These are phyloP conservation scores for Battus philenor DNA, from an alignment of 1,140 invertebrate species.

Conservation along the genomic window DNA sequence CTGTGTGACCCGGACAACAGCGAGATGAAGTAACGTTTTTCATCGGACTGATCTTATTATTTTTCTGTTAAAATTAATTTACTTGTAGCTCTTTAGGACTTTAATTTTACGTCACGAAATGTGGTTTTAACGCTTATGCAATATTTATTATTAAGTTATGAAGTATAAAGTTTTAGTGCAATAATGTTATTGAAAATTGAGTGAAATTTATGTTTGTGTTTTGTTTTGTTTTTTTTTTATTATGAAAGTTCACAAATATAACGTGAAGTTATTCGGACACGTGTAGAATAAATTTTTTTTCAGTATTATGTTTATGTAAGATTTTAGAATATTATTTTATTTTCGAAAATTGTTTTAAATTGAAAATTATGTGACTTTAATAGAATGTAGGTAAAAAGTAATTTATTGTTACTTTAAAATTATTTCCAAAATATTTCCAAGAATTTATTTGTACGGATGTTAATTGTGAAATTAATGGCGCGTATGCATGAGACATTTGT, in stretches of 20 bases:
- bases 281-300: constrained; percentile 52
- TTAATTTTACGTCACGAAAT: constrained; percentile 60
- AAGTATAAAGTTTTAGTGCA: constrained; percentile 65
- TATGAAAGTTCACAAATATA: constrained; percentile 36
- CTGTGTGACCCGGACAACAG: too few species aligned
- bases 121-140: constrained; percentile 68
- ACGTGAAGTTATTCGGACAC: constrained; percentile 42
- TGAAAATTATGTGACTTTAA: constrained; percentile 63
- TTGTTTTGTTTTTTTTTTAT: constrained; percentile 61
- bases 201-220: constrained; percentile 66
- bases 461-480: constrained; percentile 33
- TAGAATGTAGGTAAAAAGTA: constrained; percentile 68
- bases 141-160: constrained; percentile 74
- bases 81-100: constrained; percentile 62
- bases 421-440: constrained; percentile 66
- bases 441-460: constrained; percentile 50
- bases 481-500: constrained; percentile 31
- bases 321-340: constrained; percentile 61
- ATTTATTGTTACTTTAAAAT: constrained; percentile 72
- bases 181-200: constrained; percentile 72
- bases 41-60: constrained; percentile 64
- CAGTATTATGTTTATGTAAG: constrained; percentile 71
- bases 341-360: constrained; percentile 59
- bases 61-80: constrained; percentile 52
- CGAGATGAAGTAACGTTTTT: constrained; percentile 42